Evolutionary conservation across 2,797 vertebrate genomes (phyloP).

Genomic region (Hozukius guyotensis): DNA sequence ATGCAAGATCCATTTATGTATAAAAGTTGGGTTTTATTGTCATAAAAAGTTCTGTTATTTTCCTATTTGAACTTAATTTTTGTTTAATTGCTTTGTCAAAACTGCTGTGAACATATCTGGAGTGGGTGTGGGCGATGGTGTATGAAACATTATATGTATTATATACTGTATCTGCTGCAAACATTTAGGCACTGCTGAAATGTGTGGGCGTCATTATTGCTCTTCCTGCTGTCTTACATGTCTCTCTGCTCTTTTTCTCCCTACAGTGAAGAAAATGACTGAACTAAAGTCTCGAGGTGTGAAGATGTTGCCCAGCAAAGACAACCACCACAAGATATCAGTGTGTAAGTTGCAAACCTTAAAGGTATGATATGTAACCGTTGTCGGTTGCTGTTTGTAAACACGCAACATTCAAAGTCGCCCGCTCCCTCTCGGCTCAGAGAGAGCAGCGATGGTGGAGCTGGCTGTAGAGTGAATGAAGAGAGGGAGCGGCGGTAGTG

Average conservation of each 20-base stretch:
- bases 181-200: neutral
- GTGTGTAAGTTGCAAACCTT: constrained; percentile 90
- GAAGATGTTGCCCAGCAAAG: constrained; percentile 98
- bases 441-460: no score
- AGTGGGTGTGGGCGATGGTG: neutral
- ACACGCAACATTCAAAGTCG: neutral
- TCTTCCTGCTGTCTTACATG: constrained; percentile 1
- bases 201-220: neutral
- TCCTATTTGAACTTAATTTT: neutral
- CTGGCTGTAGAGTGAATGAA: no score
- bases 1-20: neutral
- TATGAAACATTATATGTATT: neutral
- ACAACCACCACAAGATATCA: constrained; percentile 98
- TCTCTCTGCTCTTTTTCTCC: constrained; percentile 20
- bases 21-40: neutral
- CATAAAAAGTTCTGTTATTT: neutral
- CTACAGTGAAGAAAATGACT: constrained; percentile 97
- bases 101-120: neutral
- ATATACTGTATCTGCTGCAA: neutral
- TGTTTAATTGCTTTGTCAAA: constrained; percentile 3
- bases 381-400: neutral
- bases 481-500: no score
- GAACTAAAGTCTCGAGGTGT: constrained; percentile 97
- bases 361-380: neutral
- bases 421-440: no score